These are phyloP conservation scores for Paramormyrops kingsleyae DNA, from an alignment of 2,113 vertebrate genomes.

Conservation along the genomic window DNA sequence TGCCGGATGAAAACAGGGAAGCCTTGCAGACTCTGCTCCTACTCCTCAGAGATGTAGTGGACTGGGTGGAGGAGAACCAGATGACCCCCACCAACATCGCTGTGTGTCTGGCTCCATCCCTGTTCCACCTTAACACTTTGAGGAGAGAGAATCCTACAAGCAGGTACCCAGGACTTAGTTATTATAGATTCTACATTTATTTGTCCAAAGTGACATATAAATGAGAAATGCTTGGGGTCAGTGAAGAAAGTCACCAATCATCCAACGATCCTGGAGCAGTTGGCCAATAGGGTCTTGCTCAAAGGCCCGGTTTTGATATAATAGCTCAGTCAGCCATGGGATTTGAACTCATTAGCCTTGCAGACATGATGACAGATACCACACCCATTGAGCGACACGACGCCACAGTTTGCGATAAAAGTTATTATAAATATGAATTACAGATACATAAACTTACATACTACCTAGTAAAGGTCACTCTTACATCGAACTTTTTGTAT, in stretches of 20 bases:
- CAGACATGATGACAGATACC: not conserved
- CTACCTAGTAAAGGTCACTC: not conserved
- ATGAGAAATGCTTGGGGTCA: not conserved
- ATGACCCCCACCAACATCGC: slow-evolving; percentile 85
- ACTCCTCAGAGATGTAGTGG: slow-evolving; percentile 74
- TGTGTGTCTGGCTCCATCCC: slow-evolving; percentile 77
- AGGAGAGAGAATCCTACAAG: slow-evolving; percentile 57
- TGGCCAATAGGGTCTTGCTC: not conserved
- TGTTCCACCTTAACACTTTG: slow-evolving; percentile 77
- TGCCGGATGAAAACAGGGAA: slow-evolving; percentile 76
- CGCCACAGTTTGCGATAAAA: not conserved
- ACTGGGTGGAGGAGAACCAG: slow-evolving; percentile 73
- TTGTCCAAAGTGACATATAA: not conserved
- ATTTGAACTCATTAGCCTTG: not conserved
- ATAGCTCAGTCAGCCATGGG: not conserved
- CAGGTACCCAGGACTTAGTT: slow-evolving; percentile 46
- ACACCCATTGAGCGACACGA: not conserved
- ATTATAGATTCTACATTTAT: not conserved
- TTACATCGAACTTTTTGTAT: not conserved
- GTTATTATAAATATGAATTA: not conserved
- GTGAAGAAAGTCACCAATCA: not conserved
- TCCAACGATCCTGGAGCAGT: not conserved
- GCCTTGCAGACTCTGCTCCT: slow-evolving; percentile 72
- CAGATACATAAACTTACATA: too few species aligned
- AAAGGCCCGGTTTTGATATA: not conserved